Base-by-base conservation (phyloP, 2,797 vertebrate genomes). In the Sylvilagus floridanus region DNA sequence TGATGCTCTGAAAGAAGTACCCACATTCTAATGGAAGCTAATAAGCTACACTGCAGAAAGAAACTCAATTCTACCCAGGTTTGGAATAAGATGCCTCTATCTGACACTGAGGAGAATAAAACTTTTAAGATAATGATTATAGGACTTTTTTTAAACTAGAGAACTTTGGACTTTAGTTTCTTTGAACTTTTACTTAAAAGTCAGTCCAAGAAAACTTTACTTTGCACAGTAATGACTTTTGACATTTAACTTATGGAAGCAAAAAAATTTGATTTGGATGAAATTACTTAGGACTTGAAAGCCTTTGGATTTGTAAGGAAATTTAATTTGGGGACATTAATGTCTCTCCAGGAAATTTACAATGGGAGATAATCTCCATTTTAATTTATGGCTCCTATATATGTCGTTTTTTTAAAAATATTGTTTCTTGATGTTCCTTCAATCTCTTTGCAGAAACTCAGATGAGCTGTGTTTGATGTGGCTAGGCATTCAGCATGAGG, bases 231-330 rank as follows among this genome's bases (percentile, higher is more conserved):
- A 94, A 94, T 93, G 69, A 88, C 47, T 92, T 94, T 12, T 66
- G 82, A 88, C 75, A 83, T 90, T 93, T 93, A 95, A 92, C 21
- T 71, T 91, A 79, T 21, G 88, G 52, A 50, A 84, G 32, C 26
- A 94, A 94, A 60, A 78, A 13, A 72, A 84, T 88, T 88, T 94
- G 66, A 93, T 93, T 96, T 66, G n/a, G 75, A 62, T 88, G 71
- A 35, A 90, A 86, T 82, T 90, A 91, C 47, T 94, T 94, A 92
- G 52, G 82, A 83, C 52, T 89, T 91, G 94, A 95, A 96, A 71
- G 89, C 81, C 37, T 92, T 37, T 86, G 50, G 52, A 79, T 52
- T 79, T 91, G 37, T 83, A 77, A 84, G 4, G n/a, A 32, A 93
- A 63, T 96, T 95, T 94, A 87, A 92, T 95, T 94, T 92, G 2